Base-by-base conservation (phyloP, 2,113 vertebrate species). In the Patagioenas fasciata region DNA sequence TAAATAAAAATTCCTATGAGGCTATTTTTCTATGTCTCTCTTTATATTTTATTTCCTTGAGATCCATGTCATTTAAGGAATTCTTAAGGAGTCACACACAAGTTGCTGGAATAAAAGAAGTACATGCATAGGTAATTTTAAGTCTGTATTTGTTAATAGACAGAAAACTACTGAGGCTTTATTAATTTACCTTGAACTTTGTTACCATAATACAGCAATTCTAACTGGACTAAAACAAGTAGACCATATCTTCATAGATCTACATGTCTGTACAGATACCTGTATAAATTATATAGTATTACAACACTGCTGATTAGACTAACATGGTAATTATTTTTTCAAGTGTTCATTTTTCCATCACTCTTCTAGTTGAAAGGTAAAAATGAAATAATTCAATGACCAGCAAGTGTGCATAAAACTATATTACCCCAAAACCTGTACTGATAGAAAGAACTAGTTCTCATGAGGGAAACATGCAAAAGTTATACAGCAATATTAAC, bases 181-280 rank as follows among this genome's bases (percentile, higher is more conserved):
- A 71, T 77, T 86, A 20, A 28, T 57, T 66, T 53, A 60, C 5
- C 10, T 56, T 64, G 34, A 75, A 54, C 5, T 74, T 62, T 42
- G 12, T 61, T 80, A n/a, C 4, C 6, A 26, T 32, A 53, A 32
- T 16, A 21, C 24, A 79, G 11, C 34, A 94, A 8, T 34, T 58
- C 31, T 54, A 64, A 54, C 15, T 25, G 29, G 38, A 80, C 48
- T 14, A 34, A 64, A 60, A 50, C 3, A 48, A 89, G 4, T 16
- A 88, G 10, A 11, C 7, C 25, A 34, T 13, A 2, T n/a, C 34
- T 69, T 79, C 26, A 32, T 42, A 87, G 38, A 31, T 31, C 21
- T 67, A 7, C 0, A 0, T 53, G 44, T n/a, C 14, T 28, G 5
- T 19, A 21, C 26, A 57, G 31, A 62, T 3, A 11, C 15, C 1